These are phyloP conservation scores for Teleogryllus occipitalis DNA, from an alignment of 1,140 invertebrate genomes.

Conservation along the genomic window DNA sequence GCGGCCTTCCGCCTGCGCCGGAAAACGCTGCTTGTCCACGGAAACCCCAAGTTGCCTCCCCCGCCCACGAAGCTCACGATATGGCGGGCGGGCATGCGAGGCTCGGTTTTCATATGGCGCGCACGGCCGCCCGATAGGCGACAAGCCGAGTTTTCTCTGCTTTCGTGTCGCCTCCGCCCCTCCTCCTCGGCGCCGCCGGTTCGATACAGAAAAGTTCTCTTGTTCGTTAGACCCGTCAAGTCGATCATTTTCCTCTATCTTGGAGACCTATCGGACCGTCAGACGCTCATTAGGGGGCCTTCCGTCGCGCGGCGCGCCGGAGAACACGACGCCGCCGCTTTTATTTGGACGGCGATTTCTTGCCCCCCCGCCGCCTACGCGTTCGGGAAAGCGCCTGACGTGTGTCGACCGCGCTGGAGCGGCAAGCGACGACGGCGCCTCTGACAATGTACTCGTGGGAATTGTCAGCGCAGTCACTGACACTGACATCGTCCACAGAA, in stretches of 20 bases:
- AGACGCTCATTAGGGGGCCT: neutral
- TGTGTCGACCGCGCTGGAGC: neutral
- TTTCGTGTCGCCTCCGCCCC: neutral
- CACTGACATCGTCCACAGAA: no score
- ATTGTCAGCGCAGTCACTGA: no score
- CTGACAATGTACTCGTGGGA: no score
- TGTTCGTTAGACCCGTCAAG: neutral
- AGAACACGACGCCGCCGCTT: neutral
- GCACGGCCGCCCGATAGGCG: neutral
- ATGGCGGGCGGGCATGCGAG: neutral
- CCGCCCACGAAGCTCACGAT: no score
- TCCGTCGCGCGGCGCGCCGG: neutral
- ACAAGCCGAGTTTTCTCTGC: neutral
- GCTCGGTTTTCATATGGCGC: neutral
- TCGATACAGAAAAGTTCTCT: constrained; percentile 1
- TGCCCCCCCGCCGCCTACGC: neutral
- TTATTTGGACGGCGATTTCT: neutral
- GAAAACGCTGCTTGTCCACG: no score
- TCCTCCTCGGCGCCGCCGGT: neutral
- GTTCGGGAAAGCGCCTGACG: neutral
- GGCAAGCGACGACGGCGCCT: neutral
- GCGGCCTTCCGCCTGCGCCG: no score
- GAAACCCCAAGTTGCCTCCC: no score
- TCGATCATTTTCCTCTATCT: neutral
- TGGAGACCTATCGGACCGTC: neutral